A percentile compares a stretch with the other conserved stretches of the same genome.
phyloP scores from a whole-genome alignment of 2,113 vertebrate species.

The Cyrtonyx montezumae region DNA sequence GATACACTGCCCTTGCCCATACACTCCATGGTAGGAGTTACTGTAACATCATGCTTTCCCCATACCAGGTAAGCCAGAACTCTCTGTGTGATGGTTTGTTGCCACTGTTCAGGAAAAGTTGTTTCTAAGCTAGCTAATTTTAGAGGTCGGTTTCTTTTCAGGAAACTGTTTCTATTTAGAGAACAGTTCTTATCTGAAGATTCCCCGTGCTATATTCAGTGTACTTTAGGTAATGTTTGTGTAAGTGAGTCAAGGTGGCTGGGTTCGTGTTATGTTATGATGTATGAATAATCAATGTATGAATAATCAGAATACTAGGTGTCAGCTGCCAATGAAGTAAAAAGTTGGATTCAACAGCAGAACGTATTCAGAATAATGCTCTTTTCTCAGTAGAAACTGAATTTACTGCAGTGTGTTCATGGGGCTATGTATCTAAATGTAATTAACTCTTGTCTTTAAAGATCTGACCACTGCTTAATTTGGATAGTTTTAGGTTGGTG shows the following conservation, averaged over 20 bases:
- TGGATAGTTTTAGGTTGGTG: neutral
- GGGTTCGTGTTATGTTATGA: neutral
- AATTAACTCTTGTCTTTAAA: neutral
- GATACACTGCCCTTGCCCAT: neutral
- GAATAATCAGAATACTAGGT: neutral
- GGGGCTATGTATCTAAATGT: neutral
- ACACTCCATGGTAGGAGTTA: neutral
- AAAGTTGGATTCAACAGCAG: neutral
- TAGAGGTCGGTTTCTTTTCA: neutral
- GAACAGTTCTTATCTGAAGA: neutral
- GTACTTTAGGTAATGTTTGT: neutral
- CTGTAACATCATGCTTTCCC: neutral
- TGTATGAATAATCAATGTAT: rapidly evolving
- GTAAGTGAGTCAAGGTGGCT: neutral
- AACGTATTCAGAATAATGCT: neutral
- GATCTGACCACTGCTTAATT: neutral
- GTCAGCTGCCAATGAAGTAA: neutral
- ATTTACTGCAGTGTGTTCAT: neutral
- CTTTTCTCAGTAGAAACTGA: neutral
- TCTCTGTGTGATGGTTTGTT: neutral
- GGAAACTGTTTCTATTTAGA: neutral
- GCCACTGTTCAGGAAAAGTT: neutral
- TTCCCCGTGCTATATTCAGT: neutral
- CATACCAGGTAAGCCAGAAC: no score
- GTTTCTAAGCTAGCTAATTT: neutral